Percentiles rank a stretch among this genome's conserved stretches.
Evolutionary conservation across 2,888 invertebrate genomes (phyloP).

Genomic region (Drepanosiphum platanoidis): DNA sequence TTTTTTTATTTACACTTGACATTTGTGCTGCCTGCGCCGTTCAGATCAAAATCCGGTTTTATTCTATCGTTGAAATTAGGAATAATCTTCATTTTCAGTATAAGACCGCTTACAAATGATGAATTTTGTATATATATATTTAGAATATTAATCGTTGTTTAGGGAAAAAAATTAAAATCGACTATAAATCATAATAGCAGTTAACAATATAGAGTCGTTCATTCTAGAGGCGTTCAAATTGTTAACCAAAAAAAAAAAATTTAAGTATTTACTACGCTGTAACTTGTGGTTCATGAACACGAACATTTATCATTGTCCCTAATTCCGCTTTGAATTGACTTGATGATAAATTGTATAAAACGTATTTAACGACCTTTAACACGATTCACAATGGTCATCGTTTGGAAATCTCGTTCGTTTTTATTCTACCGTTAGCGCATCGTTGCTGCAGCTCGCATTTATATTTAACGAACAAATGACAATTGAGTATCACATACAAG

Average conservation of each 20-base stretch:
- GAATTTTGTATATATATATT: no score
- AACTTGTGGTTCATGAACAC: slow-evolving; percentile 18
- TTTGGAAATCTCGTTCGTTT: slow-evolving; percentile 12
- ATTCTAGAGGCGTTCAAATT: neutral
- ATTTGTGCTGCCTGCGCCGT: no score
- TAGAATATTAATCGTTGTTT: no score
- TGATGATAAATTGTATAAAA: slow-evolving; percentile 33
- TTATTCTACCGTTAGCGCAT: neutral
- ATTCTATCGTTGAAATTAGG: no score
- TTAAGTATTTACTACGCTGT: neutral
- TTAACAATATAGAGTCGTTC: neutral
- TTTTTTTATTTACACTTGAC: no score
- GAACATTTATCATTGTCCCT: slow-evolving; percentile 27
- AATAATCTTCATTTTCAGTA: no score
- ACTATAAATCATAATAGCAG: neutral
- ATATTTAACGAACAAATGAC: neutral
- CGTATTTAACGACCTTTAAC: slow-evolving; percentile 5
- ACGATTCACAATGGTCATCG: neutral
- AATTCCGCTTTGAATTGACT: slow-evolving; percentile 29
- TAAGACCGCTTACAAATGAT: no score
- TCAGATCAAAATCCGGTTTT: no score
- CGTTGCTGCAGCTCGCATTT: slow-evolving; percentile 13
- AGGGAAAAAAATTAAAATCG: neutral
- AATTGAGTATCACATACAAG: neutral
- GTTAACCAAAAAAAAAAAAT: neutral